These are phyloP conservation scores for Platynereis dumerilii DNA, from an alignment of 2,888 invertebrate species.

Conservation along the genomic window DNA sequence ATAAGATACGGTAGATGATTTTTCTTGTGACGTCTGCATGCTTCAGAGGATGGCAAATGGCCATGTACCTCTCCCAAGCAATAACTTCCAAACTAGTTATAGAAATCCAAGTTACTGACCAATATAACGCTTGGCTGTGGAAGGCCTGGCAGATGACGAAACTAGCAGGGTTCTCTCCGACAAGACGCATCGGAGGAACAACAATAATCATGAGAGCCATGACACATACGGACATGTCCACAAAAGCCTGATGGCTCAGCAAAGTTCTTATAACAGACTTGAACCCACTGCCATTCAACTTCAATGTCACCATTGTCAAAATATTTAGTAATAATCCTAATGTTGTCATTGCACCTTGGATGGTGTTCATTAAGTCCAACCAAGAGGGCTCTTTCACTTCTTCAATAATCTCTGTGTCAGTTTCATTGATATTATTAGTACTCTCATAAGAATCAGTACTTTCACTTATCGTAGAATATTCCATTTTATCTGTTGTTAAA, in stretches of 20 bases:
- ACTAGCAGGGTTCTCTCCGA: not conserved
- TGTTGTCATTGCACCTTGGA: no score
- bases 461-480: no score
- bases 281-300: slow-evolving; percentile 3
- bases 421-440: no score
- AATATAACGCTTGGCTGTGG: slow-evolving; percentile 12
- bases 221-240: slow-evolving; percentile 1
- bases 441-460: no score
- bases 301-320: slow-evolving; percentile 1
- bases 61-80: slow-evolving; percentile 10
- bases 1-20: not conserved
- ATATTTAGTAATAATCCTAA: slow-evolving; percentile 10
- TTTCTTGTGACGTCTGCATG: slow-evolving; percentile 1
- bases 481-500: no score
- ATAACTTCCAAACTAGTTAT: slow-evolving; percentile 6
- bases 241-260: slow-evolving; percentile 7
- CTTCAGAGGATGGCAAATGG: slow-evolving; percentile 13
- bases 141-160: slow-evolving; percentile 7
- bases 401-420: no score
- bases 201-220: slow-evolving; percentile 1
- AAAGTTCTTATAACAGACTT: slow-evolving; percentile 2
- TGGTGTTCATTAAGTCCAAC: no score
- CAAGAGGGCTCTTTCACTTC: no score
- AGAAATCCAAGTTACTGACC: not conserved
- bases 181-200: not conserved